phyloP scores from a whole-genome alignment of 2,113 vertebrate species.

The Oceanites oceanicus region DNA sequence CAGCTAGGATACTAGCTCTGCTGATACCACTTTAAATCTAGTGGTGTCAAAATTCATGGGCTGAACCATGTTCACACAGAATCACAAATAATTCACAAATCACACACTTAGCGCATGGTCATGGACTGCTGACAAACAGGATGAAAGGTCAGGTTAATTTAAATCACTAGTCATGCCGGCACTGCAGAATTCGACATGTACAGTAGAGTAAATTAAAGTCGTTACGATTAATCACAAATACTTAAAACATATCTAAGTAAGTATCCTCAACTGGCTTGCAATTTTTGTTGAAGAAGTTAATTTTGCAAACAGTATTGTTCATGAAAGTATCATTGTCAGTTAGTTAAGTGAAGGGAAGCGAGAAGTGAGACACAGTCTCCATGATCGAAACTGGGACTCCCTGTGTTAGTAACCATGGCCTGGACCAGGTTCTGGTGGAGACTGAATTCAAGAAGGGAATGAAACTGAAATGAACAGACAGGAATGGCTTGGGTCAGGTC shows the following conservation, averaged over 20 bases:
- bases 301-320: neutral
- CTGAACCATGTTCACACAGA: neutral
- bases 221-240: neutral
- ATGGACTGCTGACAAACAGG: neutral
- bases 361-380: neutral
- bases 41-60: neutral
- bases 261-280: neutral
- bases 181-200: neutral
- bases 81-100: slow-evolving; percentile 31
- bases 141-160: neutral
- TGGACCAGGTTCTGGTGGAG: neutral
- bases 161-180: neutral
- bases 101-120: neutral
- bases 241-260: neutral
- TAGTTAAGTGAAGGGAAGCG: neutral
- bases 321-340: neutral
- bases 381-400: accelerated
- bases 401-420: neutral
- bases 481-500: neutral
- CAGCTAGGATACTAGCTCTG: neutral
- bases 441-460: neutral
- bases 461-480: neutral
- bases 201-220: neutral
- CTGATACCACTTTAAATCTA: neutral
- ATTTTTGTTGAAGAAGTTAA: neutral